phyloP scores from a whole-genome alignment of 2,888 invertebrate genomes.

The Arenicola marina region DNA sequence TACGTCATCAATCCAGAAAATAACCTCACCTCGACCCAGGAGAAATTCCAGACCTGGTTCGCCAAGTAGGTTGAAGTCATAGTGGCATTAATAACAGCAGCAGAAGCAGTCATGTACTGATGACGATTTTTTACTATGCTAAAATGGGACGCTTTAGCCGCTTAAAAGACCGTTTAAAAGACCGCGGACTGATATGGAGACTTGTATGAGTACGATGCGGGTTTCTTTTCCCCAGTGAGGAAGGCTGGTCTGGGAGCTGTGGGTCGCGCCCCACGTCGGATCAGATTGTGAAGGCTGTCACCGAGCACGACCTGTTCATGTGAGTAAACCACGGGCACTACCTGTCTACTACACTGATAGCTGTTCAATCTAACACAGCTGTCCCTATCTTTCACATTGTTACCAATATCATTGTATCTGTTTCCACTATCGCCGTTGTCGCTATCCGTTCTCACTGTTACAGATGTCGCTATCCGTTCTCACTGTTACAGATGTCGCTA shows the following conservation, averaged over 20 bases:
- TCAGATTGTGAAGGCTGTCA: slow-evolving; percentile 66
- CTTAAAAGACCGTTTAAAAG: no score
- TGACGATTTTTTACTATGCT: no score
- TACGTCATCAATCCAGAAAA: slow-evolving; percentile 76
- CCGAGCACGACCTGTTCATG: slow-evolving; percentile 71
- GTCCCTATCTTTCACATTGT: background rate
- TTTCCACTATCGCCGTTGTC: background rate
- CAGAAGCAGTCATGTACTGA: no score
- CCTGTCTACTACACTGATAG: no score
- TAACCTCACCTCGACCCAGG: slow-evolving; percentile 71
- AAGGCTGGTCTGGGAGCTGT: slow-evolving; percentile 69
- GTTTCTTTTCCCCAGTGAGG: no score
- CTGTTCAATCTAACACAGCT: no score
- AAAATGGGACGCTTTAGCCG: no score
- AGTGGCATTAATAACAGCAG: background rate
- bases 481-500: no score
- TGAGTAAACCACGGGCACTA: slow-evolving; percentile 64
- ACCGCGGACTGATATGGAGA: no score
- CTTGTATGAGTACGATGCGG: no score
- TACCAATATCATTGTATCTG: background rate
- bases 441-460: no score
- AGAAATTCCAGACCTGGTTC: slow-evolving; percentile 55
- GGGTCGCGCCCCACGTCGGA: slow-evolving; percentile 67
- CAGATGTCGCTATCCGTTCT: no score
- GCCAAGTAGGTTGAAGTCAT: slow-evolving; percentile 37